Evolutionary conservation across 1,140 invertebrate genomes (phyloP), one percentile per base, ranked within the genome.

Genomic region (Bombus impatiens): DNA sequence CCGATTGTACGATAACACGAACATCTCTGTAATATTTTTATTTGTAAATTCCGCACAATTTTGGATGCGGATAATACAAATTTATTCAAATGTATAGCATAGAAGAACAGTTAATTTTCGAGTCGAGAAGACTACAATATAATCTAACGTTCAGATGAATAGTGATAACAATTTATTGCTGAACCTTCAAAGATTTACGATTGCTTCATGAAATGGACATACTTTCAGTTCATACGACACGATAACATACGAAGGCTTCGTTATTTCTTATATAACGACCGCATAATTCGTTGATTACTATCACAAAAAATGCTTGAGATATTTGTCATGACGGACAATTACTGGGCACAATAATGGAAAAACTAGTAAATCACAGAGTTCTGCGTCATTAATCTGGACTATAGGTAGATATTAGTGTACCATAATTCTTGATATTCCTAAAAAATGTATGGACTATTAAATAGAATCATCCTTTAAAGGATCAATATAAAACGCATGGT

Each of bases 321-420:
- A 89, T 89, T 78, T 68, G 76, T 82, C 53, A 71, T n/a, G 28
- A 79, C 28, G 70, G 84, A 85, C 78, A 35, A 44, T 80, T 85
- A 80, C 83, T 74, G 78, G 67, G 57, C 44, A 81, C 75, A 89
- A 87, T 89, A 86, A 89, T 80, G 47, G 59, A 59, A 47, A 88
- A 62, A 86, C 74, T 18, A 53, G 18, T 53, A 53, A 53, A 53
- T 53, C 18, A 22, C 47, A 22, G 47, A 53, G 47, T 53, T 2
- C 18, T 22, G 18, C 18, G 18, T 53, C 47, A 22, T 53, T 53
- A 53, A 53, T 53, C 47, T 53, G 47, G 47, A 8, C 47, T 53
- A 53, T 53, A 53, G 47, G 47, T 53, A 53, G 47, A 53, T 53
- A 53, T 53, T 53, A 53, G 47, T 53, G 47, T 53, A 53, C 47